Percentiles rank a stretch among this genome's conserved stretches.
Conservation (phyloP, 2,888 invertebrate species). For the Gari tellinella region DNA sequence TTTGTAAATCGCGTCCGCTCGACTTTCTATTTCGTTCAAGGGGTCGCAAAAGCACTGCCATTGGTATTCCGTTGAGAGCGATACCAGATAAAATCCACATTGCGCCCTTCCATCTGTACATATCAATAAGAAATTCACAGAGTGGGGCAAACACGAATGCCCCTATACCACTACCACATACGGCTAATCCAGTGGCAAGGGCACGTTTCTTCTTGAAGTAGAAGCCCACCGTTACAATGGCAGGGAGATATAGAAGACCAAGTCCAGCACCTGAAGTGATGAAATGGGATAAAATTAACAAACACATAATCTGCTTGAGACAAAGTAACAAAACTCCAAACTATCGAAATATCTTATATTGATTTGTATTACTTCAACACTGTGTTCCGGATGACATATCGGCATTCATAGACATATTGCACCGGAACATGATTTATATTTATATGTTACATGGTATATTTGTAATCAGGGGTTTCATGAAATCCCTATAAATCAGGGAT, state of each 20-base stretch:
- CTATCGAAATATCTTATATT: no score
- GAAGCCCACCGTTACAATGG: constrained; percentile 97
- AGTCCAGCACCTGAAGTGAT: constrained; percentile 91
- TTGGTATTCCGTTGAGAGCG: constrained; percentile 90
- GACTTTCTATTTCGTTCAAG: constrained; percentile 83
- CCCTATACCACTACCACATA: constrained; percentile 98
- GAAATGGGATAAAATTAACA: no score
- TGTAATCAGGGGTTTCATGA: no score
- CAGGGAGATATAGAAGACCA: constrained; percentile 96
- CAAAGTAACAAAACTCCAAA: no score
- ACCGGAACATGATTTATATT: no score
- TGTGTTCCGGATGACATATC: no score
- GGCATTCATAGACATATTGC: no score
- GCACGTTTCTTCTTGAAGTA: no score
- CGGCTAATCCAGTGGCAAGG: constrained; percentile 97
- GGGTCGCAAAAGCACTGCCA: constrained; percentile 93
- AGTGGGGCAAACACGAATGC: constrained; percentile 93
- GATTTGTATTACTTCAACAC: no score
- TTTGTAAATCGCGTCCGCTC: constrained; percentile 6
- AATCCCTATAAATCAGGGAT: no score
- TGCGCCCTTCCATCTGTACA: constrained; percentile 90
- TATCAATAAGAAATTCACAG: constrained; percentile 88
- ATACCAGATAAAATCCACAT: constrained; percentile 92
- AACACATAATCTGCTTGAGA: no score
- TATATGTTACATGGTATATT: no score